These are phyloP conservation scores for Rotaria sp. DNA, from an alignment of 2,888 invertebrate genomes.

Conservation along the genomic window DNA sequence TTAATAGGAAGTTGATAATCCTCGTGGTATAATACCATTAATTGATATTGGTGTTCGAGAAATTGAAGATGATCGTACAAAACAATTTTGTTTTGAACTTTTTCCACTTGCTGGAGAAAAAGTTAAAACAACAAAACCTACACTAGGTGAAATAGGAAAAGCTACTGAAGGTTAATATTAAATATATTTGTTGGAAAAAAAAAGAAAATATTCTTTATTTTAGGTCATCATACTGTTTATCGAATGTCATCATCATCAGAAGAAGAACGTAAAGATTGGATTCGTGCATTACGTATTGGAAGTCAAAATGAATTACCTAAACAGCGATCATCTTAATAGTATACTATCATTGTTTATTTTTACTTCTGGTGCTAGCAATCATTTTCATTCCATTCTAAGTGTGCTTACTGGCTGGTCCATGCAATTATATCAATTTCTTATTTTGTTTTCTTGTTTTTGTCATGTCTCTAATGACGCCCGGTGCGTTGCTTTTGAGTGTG, in stretches of 20 bases:
- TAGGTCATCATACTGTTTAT: constrained; percentile 58
- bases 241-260: constrained; percentile 88
- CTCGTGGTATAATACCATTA: constrained; percentile 90
- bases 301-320: constrained; percentile 28
- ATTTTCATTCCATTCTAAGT: background rate
- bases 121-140: constrained; percentile 80
- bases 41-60: constrained; percentile 86
- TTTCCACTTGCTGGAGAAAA: constrained; percentile 67
- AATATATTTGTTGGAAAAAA: background rate
- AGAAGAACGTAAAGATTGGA: constrained; percentile 94
- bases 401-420: background rate
- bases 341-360: background rate
- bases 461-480: background rate
- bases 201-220: background rate
- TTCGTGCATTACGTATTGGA: constrained; percentile 52
- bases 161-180: constrained; percentile 65
- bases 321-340: background rate
- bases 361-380: background rate
- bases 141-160: constrained; percentile 77
- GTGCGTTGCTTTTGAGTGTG: background rate
- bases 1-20: constrained; percentile 74
- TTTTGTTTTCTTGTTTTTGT: no score
- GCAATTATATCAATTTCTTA: background rate
- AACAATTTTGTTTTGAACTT: constrained; percentile 87
- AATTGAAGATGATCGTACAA: constrained; percentile 73